Evolutionary conservation across 2,888 invertebrate species (phyloP), one percentile per base, ranked within the genome.

Genomic region (Caradrina kadenii): DNA sequence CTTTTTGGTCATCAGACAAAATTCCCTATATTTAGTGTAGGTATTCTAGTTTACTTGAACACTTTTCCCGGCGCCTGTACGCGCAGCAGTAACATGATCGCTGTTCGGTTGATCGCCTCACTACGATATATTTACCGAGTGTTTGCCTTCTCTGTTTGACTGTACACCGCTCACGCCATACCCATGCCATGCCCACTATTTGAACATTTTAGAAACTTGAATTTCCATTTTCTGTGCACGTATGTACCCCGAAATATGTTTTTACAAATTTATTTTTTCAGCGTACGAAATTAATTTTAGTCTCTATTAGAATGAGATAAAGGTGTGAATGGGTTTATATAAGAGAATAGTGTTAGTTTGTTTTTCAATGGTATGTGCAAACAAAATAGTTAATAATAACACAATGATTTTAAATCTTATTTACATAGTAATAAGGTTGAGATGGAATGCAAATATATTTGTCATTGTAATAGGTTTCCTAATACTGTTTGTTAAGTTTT

Each of bases 141-240:
- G 87, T 91, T 89, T 88, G 87, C 79, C 72, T 68, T 81, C 80
- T 77, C 67, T 83, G 84, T 87, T 82, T 85, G 81, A 70, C 75
- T 86, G 73, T 82, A 79, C 83, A 83, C 83, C 83, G 85, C 83
- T 86, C 80, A 80, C 81, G 79, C 73, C 78, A 52, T 74, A 48
- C 13, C 63, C 49, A 39, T 56, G 55, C 49, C 70, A 55, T 54
- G 62, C 64, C 69, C 75, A 89, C 88, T 92, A 90, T 93, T 93
- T 93, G 93, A 89, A 90, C 90, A 91, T 90, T 92, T 92, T 92
- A 92, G 92, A 93, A 92, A 93, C 93, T 93, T 90, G 90, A 92
- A 93, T 93, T 91, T 93, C 90, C 91, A 93, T 92, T 92, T 92
- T 88, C 78, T 84, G 83, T 77, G 81, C 86, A 85, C 83, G 86